Percentiles rank a stretch among this genome's conserved stretches.
Evolutionary conservation across 2,888 invertebrate genomes (phyloP).

Genomic region (Metalampra italica): DNA sequence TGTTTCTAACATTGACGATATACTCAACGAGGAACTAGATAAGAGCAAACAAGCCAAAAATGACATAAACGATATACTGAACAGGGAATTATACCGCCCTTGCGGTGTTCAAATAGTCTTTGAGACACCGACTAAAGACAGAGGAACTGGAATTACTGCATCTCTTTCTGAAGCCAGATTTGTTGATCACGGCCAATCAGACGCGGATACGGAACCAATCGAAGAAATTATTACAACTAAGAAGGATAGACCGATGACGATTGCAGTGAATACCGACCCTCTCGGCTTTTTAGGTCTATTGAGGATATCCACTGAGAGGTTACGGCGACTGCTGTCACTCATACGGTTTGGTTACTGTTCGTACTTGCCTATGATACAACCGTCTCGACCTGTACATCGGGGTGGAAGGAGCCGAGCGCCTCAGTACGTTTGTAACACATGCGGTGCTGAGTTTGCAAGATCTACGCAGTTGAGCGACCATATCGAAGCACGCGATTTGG

Average conservation of each 20-base stretch:
- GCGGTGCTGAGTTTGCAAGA: slow-evolving; percentile 45
- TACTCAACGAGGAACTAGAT: slow-evolving; percentile 29
- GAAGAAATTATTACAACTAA: slow-evolving; percentile 3
- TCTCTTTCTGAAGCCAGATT: slow-evolving; percentile 29
- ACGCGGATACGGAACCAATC: not conserved
- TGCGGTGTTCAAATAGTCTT: slow-evolving; percentile 36
- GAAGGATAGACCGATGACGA: slow-evolving; percentile 21
- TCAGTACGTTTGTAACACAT: slow-evolving; percentile 52
- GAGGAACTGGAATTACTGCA: slow-evolving; percentile 44
- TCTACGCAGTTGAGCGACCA: slow-evolving; percentile 53
- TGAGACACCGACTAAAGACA: slow-evolving; percentile 50
- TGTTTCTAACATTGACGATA: slow-evolving; percentile 1
- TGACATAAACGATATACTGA: slow-evolving; percentile 38
- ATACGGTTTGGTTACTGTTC: slow-evolving; percentile 41
- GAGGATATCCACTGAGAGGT: slow-evolving; percentile 45
- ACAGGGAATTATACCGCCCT: slow-evolving; percentile 18
- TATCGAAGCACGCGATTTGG: slow-evolving; percentile 46
- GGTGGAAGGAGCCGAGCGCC: not conserved
- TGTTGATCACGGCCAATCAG: not conserved
- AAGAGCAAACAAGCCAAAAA: slow-evolving; percentile 40
- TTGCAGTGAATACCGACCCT: slow-evolving; percentile 66
- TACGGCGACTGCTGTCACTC: slow-evolving; percentile 47
- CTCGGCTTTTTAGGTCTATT: slow-evolving; percentile 47
- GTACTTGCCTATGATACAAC: slow-evolving; percentile 33
- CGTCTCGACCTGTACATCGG: not conserved